Percentiles rank a stretch among this genome's conserved stretches.
phyloP scores from a whole-genome alignment of 1,140 invertebrate genomes.

The Phocides pigmalion region DNA sequence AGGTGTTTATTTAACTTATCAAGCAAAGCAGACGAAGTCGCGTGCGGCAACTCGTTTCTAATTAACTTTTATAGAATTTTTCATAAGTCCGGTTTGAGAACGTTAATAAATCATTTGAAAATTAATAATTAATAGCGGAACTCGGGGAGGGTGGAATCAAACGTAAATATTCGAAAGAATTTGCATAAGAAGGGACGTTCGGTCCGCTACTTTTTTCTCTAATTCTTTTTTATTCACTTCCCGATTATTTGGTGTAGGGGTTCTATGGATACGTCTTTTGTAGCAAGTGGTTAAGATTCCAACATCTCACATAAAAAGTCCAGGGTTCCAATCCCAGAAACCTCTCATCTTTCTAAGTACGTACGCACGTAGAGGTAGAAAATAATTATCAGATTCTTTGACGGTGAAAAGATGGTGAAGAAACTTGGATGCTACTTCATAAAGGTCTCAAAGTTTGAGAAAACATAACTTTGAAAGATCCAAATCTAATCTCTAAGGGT shows the following conservation, averaged over 20 bases:
- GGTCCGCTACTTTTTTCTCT: conserved; percentile 42
- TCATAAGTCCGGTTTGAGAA: conserved; percentile 48
- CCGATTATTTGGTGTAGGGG: conserved; percentile 34
- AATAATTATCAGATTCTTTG: too few relatives aligned
- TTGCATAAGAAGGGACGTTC: conserved; percentile 69
- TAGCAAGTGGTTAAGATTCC: too few relatives aligned
- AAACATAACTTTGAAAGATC: too few relatives aligned
- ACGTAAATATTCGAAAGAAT: conserved; percentile 64
- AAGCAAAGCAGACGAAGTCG: not conserved
- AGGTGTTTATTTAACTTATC: too few relatives aligned
- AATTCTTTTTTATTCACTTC: conserved; percentile 36
- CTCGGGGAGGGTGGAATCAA: conserved; percentile 60
- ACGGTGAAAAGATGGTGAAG: too few relatives aligned
- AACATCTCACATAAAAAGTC: too few relatives aligned
- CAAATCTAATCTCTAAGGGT: too few relatives aligned
- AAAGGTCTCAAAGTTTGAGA: too few relatives aligned
- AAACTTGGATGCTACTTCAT: too few relatives aligned
- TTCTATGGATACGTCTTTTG: conserved; percentile 43
- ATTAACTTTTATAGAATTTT: conserved; percentile 65
- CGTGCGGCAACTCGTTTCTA: conserved; percentile 35
- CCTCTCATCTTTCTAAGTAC: too few relatives aligned
- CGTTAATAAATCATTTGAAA: conserved; percentile 71
- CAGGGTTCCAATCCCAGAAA: too few relatives aligned
- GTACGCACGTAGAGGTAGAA: too few relatives aligned
- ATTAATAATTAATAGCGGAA: conserved; percentile 73